phyloP scores from a whole-genome alignment of 1,140 invertebrate species.

The Drosophila ercepeae region DNA sequence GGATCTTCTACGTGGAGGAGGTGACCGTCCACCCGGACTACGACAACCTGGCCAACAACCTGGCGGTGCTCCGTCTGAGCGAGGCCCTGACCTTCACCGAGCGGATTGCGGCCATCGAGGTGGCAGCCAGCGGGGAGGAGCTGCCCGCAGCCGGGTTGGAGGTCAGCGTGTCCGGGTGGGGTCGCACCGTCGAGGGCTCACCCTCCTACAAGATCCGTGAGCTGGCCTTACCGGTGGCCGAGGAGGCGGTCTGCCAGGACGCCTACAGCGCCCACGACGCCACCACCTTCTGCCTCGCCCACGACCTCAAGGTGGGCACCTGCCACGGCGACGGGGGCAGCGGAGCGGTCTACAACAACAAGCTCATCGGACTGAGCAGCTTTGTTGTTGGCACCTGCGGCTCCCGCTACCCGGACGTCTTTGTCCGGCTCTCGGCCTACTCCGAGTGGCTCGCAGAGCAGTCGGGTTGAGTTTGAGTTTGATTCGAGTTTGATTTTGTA shows the following conservation, averaged over 20 bases:
- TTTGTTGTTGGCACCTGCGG: constrained; percentile 78
- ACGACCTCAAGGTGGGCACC: constrained; percentile 67
- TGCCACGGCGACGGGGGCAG: constrained; percentile 75
- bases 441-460: constrained; percentile 59
- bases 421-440: constrained; percentile 52
- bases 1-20: constrained; percentile 25
- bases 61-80: constrained; percentile 83
- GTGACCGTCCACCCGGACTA: constrained; percentile 78
- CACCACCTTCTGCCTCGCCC: constrained; percentile 60
- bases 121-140: constrained; percentile 16
- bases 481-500: not conserved
- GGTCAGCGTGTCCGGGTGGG: constrained; percentile 68
- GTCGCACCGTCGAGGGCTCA: constrained; percentile 46
- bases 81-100: constrained; percentile 27
- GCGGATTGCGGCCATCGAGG: constrained; percentile 35
- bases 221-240: constrained; percentile 35
- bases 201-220: constrained; percentile 62
- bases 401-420: constrained; percentile 75
- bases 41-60: constrained; percentile 83
- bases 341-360: constrained; percentile 54
- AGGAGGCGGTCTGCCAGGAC: constrained; percentile 45
- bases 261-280: constrained; percentile 49
- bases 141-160: constrained; percentile 34
- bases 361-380: constrained; percentile 60
- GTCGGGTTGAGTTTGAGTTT: constrained; percentile 3